These are phyloP conservation scores for Brenthis ino DNA, from an alignment of 2,888 invertebrate species.

Conservation along the genomic window DNA sequence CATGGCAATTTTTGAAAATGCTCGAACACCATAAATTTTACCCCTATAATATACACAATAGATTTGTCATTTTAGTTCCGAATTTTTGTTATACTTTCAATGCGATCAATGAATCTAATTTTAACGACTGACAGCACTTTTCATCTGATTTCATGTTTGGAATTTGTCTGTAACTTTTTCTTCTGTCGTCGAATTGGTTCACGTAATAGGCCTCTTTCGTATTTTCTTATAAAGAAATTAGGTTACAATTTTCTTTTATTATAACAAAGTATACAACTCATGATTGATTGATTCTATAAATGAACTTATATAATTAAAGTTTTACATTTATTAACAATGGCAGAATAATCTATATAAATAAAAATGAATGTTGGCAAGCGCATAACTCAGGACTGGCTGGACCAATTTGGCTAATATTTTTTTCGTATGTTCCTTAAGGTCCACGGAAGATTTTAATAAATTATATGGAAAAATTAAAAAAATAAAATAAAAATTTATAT, in stretches of 20 bases:
- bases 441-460: too few relatives aligned
- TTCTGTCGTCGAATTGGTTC: slow-evolving; percentile 40
- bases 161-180: slow-evolving; percentile 60
- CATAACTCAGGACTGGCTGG: too few relatives aligned
- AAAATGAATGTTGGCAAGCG: too few relatives aligned
- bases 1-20: slow-evolving; percentile 55
- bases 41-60: slow-evolving; percentile 51
- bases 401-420: too few relatives aligned
- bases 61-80: slow-evolving; percentile 72
- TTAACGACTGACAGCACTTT: slow-evolving; percentile 59
- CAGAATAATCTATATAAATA: too few relatives aligned
- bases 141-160: slow-evolving; percentile 64
- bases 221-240: slow-evolving; percentile 8
- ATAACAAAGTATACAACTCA: not conserved
- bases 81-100: slow-evolving; percentile 49
- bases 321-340: too few relatives aligned
- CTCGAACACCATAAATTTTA: slow-evolving; percentile 47
- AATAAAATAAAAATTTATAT: too few relatives aligned
- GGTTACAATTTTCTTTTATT: not conserved
- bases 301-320: too few relatives aligned
- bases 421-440: too few relatives aligned
- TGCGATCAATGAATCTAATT: slow-evolving; percentile 45
- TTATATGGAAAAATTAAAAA: too few relatives aligned
- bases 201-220: slow-evolving; percentile 17
- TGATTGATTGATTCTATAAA: too few relatives aligned